phyloP scores from a whole-genome alignment of 2,888 invertebrate genomes.

The Clivina fossor region DNA sequence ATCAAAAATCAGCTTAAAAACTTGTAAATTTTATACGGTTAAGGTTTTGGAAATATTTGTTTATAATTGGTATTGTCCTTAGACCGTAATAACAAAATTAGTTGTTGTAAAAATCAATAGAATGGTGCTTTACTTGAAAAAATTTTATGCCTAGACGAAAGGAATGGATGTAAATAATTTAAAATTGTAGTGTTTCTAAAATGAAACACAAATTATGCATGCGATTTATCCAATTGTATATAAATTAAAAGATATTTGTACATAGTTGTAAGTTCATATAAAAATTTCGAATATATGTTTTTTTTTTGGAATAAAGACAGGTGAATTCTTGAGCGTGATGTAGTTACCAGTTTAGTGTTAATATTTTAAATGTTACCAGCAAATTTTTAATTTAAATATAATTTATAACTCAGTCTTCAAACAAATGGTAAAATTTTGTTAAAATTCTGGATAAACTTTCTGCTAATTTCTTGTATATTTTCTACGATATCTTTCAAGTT shows the following conservation, averaged over 20 bases:
- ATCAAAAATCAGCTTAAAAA: no score
- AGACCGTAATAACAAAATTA: no score
- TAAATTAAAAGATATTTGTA: conserved; percentile 29
- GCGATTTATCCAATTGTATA: conserved; percentile 28
- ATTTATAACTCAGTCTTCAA: no score
- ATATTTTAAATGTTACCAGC: conserved; percentile 3
- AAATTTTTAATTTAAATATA: no score
- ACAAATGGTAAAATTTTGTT: no score
- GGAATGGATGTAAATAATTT: conserved; percentile 14
- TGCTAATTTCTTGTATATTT: no score
- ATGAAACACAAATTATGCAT: conserved; percentile 20
- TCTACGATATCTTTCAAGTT: no score
- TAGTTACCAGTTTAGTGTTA: not conserved
- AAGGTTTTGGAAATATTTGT: no score
- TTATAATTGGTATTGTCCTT: conserved; percentile 2
- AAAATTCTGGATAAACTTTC: no score
- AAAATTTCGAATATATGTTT: conserved; percentile 2
- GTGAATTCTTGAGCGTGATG: not conserved
- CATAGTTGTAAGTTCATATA: conserved; percentile 22
- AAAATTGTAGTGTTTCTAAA: conserved; percentile 2
- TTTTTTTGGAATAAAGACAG: not conserved
- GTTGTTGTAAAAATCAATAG: no score
- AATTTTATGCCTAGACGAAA: not conserved
- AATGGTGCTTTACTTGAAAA: conserved; percentile 10
- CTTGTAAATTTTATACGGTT: no score